These are phyloP conservation scores for Spisula subtruncata DNA, from an alignment of 2,888 invertebrate genomes.

Conservation along the genomic window DNA sequence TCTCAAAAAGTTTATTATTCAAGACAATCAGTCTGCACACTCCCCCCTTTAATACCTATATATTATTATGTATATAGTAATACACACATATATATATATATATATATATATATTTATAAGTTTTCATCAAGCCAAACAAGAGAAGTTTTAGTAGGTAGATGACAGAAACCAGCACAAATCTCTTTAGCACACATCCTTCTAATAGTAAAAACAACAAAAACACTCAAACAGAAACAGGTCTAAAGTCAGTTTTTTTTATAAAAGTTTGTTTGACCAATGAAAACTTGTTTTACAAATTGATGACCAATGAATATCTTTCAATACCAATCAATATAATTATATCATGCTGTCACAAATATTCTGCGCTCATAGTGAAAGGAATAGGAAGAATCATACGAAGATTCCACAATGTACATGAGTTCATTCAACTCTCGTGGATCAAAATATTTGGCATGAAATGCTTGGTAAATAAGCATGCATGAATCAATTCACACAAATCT, in stretches of 20 bases:
- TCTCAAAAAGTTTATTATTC: neutral
- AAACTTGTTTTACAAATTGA: too few relatives aligned
- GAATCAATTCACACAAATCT: neutral
- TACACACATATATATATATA: too few relatives aligned
- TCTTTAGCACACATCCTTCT: neutral
- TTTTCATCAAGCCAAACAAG: neutral
- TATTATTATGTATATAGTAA: too few relatives aligned
- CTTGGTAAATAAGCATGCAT: neutral
- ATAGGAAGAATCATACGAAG: neutral
- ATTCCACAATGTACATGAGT: neutral
- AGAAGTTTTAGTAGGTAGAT: neutral
- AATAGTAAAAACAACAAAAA: neutral
- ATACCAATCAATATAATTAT: too few relatives aligned
- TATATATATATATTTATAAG: too few relatives aligned
- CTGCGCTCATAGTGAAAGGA: neutral
- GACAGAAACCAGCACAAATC: constrained; percentile 17
- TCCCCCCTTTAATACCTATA: neutral
- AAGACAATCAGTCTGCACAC: neutral
- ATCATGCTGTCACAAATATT: constrained; percentile 13
- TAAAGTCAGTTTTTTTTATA: too few relatives aligned
- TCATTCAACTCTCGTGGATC: neutral
- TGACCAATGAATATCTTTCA: too few relatives aligned
- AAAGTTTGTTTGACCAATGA: too few relatives aligned
- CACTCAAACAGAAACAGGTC: neutral
- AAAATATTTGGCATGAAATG: neutral